Evolutionary conservation across 2,888 invertebrate genomes (phyloP).

Genomic region (Eretmocerus hayati): DNA sequence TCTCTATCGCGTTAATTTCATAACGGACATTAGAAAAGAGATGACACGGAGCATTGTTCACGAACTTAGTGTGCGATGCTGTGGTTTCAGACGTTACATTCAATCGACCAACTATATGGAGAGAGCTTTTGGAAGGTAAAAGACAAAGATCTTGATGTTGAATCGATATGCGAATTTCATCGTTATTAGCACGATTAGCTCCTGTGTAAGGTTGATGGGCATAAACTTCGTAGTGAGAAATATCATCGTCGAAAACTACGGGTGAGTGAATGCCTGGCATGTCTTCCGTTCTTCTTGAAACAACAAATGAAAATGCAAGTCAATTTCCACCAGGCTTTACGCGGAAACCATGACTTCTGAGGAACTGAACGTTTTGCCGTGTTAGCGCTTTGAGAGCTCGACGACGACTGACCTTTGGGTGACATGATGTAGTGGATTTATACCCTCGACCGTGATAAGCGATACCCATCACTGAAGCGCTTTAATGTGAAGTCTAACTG

Average conservation of each 20-base stretch:
- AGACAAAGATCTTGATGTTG: slow-evolving; percentile 16
- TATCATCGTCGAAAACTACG: slow-evolving; percentile 13
- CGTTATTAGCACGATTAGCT: slow-evolving; percentile 10
- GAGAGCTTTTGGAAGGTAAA: slow-evolving; percentile 17
- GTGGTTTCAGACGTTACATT: slow-evolving; percentile 3
- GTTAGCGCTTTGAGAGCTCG: not conserved
- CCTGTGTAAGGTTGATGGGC: slow-evolving; percentile 13
- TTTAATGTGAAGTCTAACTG: slow-evolving; percentile 20
- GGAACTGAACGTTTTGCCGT: not conserved
- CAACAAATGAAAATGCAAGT: not conserved
- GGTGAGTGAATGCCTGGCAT: not conserved
- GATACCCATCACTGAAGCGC: not conserved
- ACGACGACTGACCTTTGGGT: slow-evolving; percentile 1
- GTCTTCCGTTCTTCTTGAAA: not conserved
- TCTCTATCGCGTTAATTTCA: slow-evolving; percentile 34
- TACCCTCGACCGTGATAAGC: not conserved
- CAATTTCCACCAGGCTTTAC: not conserved
- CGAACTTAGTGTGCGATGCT: slow-evolving; percentile 12
- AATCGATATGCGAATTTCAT: slow-evolving; percentile 21
- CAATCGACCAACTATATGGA: slow-evolving; percentile 18
- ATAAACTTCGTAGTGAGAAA: slow-evolving; percentile 19
- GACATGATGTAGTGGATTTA: not conserved
- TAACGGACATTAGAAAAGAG: slow-evolving; percentile 36
- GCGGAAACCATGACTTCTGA: not conserved
- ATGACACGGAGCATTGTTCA: slow-evolving; percentile 31